These are phyloP conservation scores for Spondyliosoma cantharus DNA, from an alignment of 2,797 vertebrate species.

Conservation along the genomic window DNA sequence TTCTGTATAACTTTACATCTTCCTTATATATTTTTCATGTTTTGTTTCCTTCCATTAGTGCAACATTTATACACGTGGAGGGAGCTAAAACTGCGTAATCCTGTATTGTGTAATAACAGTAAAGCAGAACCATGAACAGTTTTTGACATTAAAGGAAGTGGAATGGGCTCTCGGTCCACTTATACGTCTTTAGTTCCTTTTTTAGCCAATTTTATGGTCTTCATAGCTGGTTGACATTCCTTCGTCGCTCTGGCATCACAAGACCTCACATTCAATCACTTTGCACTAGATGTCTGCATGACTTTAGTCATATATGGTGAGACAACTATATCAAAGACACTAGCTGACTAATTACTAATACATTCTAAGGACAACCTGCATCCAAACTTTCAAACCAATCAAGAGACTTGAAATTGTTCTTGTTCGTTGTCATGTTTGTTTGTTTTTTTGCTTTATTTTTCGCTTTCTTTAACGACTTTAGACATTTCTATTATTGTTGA, in stretches of 20 bases:
- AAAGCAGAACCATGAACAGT: not conserved
- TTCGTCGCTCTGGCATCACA: slow-evolving; percentile 1
- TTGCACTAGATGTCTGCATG: not conserved
- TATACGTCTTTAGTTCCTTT: not conserved
- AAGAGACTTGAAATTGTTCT: not conserved
- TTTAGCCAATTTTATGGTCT: not conserved
- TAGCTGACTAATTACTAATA: not conserved
- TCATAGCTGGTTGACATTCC: not conserved
- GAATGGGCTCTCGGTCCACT: not conserved
- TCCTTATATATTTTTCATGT: too few species aligned
- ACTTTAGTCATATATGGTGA: not conserved
- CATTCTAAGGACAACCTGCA: not conserved
- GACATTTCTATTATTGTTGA: not conserved
- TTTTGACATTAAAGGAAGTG: not conserved
- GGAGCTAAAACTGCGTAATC: not conserved
- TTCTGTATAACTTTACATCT: too few species aligned
- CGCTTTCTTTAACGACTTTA: not conserved
- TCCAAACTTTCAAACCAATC: not conserved
- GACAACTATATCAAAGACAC: not conserved
- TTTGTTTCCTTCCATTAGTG: not conserved
- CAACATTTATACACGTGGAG: not conserved
- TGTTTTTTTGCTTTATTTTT: too few species aligned
- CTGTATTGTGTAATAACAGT: not conserved
- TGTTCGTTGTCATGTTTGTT: too few species aligned
- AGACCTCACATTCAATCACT: not conserved